Base-by-base conservation (phyloP, 2,888 invertebrate genomes). In the Arge pagana region DNA sequence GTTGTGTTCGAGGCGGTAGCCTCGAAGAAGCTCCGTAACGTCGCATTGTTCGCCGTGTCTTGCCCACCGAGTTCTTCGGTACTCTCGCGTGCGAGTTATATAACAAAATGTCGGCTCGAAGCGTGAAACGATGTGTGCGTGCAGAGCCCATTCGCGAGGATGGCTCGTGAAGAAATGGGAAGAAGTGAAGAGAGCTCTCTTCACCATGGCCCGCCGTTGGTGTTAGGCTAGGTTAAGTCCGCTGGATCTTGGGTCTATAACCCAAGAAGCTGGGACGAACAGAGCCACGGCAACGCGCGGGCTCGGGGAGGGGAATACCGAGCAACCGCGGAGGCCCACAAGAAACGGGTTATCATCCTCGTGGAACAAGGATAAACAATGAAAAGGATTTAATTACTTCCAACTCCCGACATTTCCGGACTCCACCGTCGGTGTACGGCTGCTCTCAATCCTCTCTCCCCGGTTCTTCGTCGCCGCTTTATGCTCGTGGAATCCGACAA, bases 41-140 rank as follows among this genome's bases (percentile, higher is more conserved):
- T 64, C 57, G 64, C 60, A 65, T 65, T 65, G 65, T 65, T 62
- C 60, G n/a, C n/a, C n/a, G n/a, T n/a, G n/a, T n/a, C n/a, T 49
- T 28, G 30, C 23, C 10, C n/a, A 21, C 64, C 57, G 53, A 53
- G 52, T 48, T 49, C 26, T 48, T 39, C 45, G 53, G 35, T 31
- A 45, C 31, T 49, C 45, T 56, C 54, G 59, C 59, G 59, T 55
- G 60, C 62, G 55, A 65, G 67, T 67, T 65, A 65, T 65, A 65
- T 65, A 65, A 65, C 61, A 65, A 65, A 65, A 67, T 65, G 63
- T 59, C 58, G 39, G 59, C 33, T 48, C 4, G 21, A 26, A 28
- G 30, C 4, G 23, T 24, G 42, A 33, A 15, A 37, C 26, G 18
- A 33, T 39, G 33, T 49, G 30, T 30, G 43, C 41, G 30, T 40